phyloP scores from a whole-genome alignment of 2,888 invertebrate species.

The Argynnis bischoffii region DNA sequence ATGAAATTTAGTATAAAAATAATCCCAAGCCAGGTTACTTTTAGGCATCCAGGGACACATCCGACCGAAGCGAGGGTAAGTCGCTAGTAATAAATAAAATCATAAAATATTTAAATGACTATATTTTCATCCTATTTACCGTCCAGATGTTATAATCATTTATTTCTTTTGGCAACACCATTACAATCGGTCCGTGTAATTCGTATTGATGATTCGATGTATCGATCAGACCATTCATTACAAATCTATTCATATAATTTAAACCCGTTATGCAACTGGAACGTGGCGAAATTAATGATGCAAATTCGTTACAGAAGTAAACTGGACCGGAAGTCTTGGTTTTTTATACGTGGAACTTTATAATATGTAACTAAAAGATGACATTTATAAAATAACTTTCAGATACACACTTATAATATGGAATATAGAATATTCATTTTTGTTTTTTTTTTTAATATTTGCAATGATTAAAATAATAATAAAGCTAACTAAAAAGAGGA shows the following conservation, averaged over 20 bases:
- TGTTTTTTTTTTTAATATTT: too few species aligned
- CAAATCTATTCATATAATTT: slow-evolving; percentile 51
- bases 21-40: too few species aligned
- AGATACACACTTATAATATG: background rate
- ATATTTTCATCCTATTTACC: slow-evolving; percentile 1
- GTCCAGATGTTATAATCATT: slow-evolving; percentile 11
- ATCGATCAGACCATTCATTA: slow-evolving; percentile 48
- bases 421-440: too few species aligned
- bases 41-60: too few species aligned
- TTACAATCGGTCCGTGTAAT: slow-evolving; percentile 62
- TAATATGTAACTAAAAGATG: background rate
- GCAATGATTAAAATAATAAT: too few species aligned
- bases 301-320: slow-evolving; percentile 34
- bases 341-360: background rate
- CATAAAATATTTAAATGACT: background rate
- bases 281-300: slow-evolving; percentile 34
- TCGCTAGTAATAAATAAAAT: background rate
- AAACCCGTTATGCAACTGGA: slow-evolving; percentile 48
- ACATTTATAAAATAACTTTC: background rate
- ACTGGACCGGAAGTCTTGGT: slow-evolving; percentile 6
- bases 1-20: too few species aligned
- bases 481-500: too few species aligned
- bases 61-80: too few species aligned
- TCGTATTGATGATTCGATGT: slow-evolving; percentile 69
- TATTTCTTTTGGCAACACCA: slow-evolving; percentile 19